These are phyloP conservation scores for Liparis tanakae DNA, from an alignment of 2,797 vertebrate species.

Conservation along the genomic window DNA sequence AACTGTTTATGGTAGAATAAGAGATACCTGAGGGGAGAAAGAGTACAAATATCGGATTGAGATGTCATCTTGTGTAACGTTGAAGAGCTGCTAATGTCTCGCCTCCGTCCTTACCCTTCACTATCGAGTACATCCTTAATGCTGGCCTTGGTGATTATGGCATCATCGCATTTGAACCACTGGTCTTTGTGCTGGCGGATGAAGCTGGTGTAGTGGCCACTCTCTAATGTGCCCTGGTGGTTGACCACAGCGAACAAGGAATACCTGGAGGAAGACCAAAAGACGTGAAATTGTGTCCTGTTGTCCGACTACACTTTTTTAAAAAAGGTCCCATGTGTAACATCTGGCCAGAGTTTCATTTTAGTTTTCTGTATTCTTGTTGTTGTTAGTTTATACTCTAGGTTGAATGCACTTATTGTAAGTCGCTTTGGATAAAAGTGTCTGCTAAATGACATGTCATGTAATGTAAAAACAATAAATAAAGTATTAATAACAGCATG, in stretches of 20 bases:
- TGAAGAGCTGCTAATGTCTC: neutral
- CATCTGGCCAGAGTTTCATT: neutral
- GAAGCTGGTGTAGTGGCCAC: constrained; percentile 99
- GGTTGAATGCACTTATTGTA: too few relatives aligned
- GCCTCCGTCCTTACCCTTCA: constrained; percentile 87
- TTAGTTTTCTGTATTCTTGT: too few relatives aligned
- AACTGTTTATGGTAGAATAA: constrained; percentile 99
- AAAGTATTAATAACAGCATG: neutral
- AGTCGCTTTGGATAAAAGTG: too few relatives aligned
- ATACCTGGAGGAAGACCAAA: constrained; percentile 84
- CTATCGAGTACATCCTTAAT: constrained; percentile 99
- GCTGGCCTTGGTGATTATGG: constrained; percentile 99
- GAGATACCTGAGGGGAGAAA: constrained; percentile 86
- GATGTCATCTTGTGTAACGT: neutral
- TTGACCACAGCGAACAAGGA: constrained; percentile 99
- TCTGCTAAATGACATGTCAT: too few relatives aligned
- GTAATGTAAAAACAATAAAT: neutral
- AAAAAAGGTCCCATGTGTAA: neutral
- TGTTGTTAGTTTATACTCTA: too few relatives aligned
- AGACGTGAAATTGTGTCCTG: neutral
- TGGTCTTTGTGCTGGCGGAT: constrained; percentile 99
- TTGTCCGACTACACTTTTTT: neutral
- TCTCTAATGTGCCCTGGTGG: constrained; percentile 99
- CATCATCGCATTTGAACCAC: constrained; percentile 99
- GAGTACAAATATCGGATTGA: constrained; percentile 5